Conservation (phyloP, 2,797 vertebrate species). For the Pogoniulus pusillus region DNA sequence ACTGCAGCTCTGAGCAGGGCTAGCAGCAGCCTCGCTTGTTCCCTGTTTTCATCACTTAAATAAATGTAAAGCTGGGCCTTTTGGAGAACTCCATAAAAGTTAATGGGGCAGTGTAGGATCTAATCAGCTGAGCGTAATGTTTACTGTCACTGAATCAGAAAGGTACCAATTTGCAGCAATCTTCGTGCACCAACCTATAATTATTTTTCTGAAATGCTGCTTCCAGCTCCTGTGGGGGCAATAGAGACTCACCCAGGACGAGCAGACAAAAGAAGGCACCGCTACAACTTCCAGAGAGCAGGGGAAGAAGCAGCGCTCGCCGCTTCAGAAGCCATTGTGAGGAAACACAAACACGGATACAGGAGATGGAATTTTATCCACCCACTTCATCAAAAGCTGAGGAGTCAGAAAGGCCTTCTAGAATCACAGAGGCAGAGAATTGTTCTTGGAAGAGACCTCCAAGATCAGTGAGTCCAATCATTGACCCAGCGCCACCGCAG, state of each 20-base stretch:
- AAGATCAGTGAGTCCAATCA: too few species aligned
- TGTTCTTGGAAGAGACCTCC: too few species aligned
- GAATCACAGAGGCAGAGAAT: too few species aligned
- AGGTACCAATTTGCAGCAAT: conserved; percentile 15
- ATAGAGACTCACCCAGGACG: not conserved
- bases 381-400: not conserved
- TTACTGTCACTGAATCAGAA: conserved; percentile 2
- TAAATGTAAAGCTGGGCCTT: not conserved
- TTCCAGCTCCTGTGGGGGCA: not conserved
- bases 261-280: not conserved
- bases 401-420: not conserved
- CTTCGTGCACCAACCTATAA: not conserved
- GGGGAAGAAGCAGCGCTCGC: not conserved
- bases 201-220: not conserved
- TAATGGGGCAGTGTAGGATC: conserved; percentile 23
- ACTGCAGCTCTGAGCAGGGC: not conserved
- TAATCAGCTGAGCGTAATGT: conserved; percentile 10
- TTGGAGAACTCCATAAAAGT: conserved; percentile 3
- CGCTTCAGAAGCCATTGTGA: too few species aligned
- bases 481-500: too few species aligned
- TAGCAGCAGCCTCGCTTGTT: not conserved
- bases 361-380: not conserved
- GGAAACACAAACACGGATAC: not conserved
- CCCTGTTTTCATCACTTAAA: not conserved
- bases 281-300: not conserved